phyloP scores from a whole-genome alignment of 2,113 vertebrate genomes.

The Xiphorhynchus elegans region DNA sequence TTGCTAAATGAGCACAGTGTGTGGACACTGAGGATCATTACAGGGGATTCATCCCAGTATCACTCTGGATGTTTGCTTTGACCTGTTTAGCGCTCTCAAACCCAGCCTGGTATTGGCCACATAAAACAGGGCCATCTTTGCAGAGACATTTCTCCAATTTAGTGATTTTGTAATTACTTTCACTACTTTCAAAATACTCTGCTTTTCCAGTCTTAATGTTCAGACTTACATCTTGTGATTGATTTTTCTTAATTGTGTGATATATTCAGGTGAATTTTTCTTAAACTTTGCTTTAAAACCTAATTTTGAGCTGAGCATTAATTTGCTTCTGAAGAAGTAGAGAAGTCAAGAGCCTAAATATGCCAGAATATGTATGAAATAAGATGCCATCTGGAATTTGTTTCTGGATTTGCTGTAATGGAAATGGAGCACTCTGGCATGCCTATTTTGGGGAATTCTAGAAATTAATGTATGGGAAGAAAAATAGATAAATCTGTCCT shows the following conservation, averaged over 20 bases:
- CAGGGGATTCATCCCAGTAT: background rate
- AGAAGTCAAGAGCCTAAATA: background rate
- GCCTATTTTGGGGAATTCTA: background rate
- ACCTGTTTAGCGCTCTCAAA: background rate
- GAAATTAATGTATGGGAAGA: background rate
- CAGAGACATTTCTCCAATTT: background rate
- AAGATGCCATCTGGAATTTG: background rate
- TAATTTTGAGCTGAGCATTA: background rate
- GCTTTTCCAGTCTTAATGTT: background rate
- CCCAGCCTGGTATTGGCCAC: background rate
- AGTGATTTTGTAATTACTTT: background rate
- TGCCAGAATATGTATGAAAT: slow-evolving; percentile 15
- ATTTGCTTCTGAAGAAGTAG: background rate
- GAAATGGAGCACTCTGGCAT: background rate
- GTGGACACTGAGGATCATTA: background rate
- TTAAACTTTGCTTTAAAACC: background rate
- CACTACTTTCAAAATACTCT: background rate
- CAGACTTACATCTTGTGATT: background rate
- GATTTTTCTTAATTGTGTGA: background rate
- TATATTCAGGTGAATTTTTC: background rate
- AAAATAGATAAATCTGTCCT: background rate
- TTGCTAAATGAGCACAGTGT: background rate
- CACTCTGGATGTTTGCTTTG: background rate
- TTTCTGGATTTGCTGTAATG: background rate
- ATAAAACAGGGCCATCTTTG: background rate